Evolutionary conservation across 2,888 invertebrate genomes (phyloP).

Genomic region (Nomada flava): DNA sequence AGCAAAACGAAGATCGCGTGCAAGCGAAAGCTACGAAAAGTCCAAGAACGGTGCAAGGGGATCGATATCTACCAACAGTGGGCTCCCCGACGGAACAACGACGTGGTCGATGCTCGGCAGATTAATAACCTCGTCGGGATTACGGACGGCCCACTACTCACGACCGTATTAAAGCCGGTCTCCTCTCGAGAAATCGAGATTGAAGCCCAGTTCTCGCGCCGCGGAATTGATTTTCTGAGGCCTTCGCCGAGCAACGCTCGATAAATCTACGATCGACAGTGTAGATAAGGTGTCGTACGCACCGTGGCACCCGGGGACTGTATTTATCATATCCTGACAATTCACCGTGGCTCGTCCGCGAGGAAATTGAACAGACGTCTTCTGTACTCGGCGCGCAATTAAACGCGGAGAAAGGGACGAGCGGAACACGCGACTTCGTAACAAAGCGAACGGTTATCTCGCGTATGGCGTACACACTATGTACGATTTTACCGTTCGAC

Average conservation of each 20-base stretch:
- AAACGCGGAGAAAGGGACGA: constrained; percentile 22
- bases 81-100: constrained; percentile 61
- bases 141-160: constrained; percentile 66
- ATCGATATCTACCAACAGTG: constrained; percentile 64
- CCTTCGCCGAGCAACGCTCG: constrained; percentile 34
- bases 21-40: constrained; percentile 48
- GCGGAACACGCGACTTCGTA: neutral
- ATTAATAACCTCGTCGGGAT: constrained; percentile 74
- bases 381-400: constrained; percentile 26
- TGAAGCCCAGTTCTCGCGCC: constrained; percentile 71
- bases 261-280: constrained; percentile 56
- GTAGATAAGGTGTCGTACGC: constrained; percentile 49
- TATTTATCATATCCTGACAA: constrained; percentile 55
- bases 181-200: constrained; percentile 70
- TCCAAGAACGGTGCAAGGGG: constrained; percentile 21
- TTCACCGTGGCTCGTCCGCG: constrained; percentile 22
- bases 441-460: constrained; percentile 11
- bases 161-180: constrained; percentile 70
- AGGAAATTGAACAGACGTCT: constrained; percentile 48
- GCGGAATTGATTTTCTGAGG: constrained; percentile 75
- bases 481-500: neutral
- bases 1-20: constrained; percentile 11
- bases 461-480: neutral
- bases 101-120: constrained; percentile 68
- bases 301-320: constrained; percentile 26